phyloP scores from a whole-genome alignment of 2,888 invertebrate species.

The Tenthredo livida region DNA sequence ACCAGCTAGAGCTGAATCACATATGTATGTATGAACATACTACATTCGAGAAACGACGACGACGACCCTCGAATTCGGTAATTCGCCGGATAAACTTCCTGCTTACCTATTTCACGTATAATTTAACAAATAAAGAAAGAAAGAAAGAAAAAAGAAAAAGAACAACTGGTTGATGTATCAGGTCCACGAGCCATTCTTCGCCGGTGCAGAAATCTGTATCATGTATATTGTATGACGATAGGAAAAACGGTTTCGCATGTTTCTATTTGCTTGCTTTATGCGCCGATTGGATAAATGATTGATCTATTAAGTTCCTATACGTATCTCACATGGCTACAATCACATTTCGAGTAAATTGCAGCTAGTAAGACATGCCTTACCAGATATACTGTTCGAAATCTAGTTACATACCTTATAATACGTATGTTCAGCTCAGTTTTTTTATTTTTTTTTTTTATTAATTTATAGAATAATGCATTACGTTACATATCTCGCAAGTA shows the following conservation, averaged over 20 bases:
- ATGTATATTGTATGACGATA: too few species aligned
- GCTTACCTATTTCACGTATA: not conserved
- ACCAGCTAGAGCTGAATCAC: too few species aligned
- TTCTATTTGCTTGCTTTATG: not conserved
- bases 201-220: not conserved
- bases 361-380: not conserved
- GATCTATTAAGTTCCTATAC: not conserved
- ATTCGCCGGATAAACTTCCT: not conserved
- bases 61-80: slow-evolving; percentile 6
- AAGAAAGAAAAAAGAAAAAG: not conserved
- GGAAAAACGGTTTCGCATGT: too few species aligned
- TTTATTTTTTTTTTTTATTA: not conserved
- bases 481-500: not conserved
- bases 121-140: not conserved
- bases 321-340: not conserved
- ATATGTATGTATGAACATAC: not conserved
- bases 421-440: not conserved
- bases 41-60: not conserved
- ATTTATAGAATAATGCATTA: slow-evolving; percentile 40
- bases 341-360: not conserved
- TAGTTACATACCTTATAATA: not conserved
- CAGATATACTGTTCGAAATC: not conserved
- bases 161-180: not conserved
- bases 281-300: not conserved
- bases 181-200: not conserved